A percentile compares a stretch with the other conserved stretches of the same genome.
Conservation (phyloP, 2,888 invertebrate species). For the Leptinotarsa juncta region DNA sequence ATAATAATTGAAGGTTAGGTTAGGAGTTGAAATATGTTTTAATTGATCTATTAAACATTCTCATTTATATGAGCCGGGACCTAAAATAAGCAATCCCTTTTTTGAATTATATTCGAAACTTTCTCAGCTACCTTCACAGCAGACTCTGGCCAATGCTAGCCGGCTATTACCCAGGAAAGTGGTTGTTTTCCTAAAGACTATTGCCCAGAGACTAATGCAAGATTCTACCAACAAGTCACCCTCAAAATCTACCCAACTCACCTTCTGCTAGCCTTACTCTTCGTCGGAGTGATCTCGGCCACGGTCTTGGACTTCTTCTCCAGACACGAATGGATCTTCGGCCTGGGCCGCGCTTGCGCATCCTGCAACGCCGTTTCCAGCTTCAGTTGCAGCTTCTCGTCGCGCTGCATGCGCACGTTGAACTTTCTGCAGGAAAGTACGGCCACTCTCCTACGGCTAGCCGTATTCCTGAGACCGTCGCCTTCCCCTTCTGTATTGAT, state of each 20-base stretch:
- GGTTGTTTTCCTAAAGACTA: no score
- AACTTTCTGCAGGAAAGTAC: slow-evolving; percentile 57
- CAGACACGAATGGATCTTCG: slow-evolving; percentile 31
- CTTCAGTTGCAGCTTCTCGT: slow-evolving; percentile 46
- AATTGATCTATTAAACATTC: no score
- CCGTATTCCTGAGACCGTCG: slow-evolving; percentile 50
- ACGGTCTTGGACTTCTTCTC: slow-evolving; percentile 49
- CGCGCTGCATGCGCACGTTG: slow-evolving; percentile 48
- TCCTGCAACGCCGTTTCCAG: slow-evolving; percentile 51
- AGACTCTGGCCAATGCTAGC: no score
- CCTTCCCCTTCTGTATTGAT: slow-evolving; percentile 52
- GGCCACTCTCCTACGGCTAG: slow-evolving; percentile 49
- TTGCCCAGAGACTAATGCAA: no score
- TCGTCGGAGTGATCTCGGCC: slow-evolving; percentile 59
- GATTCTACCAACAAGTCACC: no score
- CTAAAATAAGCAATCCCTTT: no score
- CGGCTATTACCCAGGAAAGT: no score
- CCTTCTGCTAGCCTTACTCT: slow-evolving; percentile 47
- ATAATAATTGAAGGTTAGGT: no score
- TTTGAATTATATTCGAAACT: no score
- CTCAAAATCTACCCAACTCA: slow-evolving; percentile 24
- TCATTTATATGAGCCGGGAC: no score
- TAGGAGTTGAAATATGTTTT: no score
- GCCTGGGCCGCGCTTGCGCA: slow-evolving; percentile 21
- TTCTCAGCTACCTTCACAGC: no score